Conservation (phyloP, 2,797 vertebrate genomes). For the Sphenopsis melanotis region DNA sequence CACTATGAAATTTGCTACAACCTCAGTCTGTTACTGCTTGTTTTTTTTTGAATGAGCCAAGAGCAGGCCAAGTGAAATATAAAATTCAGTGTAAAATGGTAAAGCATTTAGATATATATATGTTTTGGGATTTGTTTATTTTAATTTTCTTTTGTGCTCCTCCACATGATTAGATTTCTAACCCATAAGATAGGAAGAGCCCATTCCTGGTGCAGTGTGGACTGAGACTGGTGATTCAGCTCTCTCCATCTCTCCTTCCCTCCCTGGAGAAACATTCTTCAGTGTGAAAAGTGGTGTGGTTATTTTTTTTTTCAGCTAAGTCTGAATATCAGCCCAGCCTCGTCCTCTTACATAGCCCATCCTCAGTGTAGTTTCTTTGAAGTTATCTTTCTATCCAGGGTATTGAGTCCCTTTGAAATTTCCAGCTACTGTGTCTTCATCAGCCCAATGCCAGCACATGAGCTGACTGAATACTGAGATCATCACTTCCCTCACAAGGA, state of each 20-base stretch:
- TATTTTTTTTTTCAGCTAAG: not conserved
- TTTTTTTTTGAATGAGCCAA: not conserved
- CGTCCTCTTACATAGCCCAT: not conserved
- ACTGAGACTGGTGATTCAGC: not conserved
- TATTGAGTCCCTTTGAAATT: not conserved
- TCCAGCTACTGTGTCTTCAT: not conserved
- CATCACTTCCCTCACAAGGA: not conserved
- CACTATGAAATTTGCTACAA: not conserved
- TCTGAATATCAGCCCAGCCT: not conserved
- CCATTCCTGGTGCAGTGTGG: not conserved
- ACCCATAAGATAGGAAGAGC: not conserved
- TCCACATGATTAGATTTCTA: not conserved
- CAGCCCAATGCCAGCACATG: not conserved
- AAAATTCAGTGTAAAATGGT: not conserved
- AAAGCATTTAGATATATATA: not conserved
- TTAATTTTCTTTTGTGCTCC: not conserved
- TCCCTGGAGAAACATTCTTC: not conserved
- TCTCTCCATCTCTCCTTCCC: not conserved
- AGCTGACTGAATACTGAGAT: not conserved
- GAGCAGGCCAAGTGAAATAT: not conserved
- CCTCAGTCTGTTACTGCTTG: not conserved
- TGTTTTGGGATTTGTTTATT: fast-evolving
- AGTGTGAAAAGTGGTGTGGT: not conserved
- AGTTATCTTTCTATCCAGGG: not conserved
- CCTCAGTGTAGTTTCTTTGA: not conserved